Percentiles rank a stretch among this genome's conserved stretches.
Evolutionary conservation across 2,888 invertebrate species (phyloP).

Genomic region (Eristalis pertinax): DNA sequence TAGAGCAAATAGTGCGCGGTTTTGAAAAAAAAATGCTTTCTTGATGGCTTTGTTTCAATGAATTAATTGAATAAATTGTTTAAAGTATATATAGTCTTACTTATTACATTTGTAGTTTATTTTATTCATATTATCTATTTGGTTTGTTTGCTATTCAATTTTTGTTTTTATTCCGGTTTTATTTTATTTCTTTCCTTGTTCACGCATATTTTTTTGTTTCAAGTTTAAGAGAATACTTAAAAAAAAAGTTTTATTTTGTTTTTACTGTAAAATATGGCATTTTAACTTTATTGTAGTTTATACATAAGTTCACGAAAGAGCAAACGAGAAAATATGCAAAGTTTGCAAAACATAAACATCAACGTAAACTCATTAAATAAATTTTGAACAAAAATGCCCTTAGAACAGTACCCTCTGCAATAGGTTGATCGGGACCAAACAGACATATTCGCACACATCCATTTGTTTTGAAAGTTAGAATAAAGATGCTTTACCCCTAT

Average conservation of each 20-base stretch:
- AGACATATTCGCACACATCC: constrained; percentile 29
- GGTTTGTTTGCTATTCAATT: constrained; percentile 27
- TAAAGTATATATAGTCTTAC: constrained; percentile 36
- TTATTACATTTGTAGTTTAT: constrained; percentile 41
- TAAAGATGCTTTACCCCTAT: background rate
- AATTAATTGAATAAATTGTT: constrained; percentile 28
- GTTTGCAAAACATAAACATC: background rate
- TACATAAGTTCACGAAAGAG: constrained; percentile 4
- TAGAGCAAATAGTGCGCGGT: constrained; percentile 12
- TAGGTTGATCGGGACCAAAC: constrained; percentile 65
- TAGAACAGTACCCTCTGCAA: constrained; percentile 51
- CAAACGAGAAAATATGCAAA: background rate
- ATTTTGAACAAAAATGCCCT: constrained; percentile 20
- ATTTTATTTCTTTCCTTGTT: background rate
- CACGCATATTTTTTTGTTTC: constrained; percentile 31
- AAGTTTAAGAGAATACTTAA: constrained; percentile 30
- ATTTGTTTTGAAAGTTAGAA: background rate
- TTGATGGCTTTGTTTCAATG: constrained; percentile 21
- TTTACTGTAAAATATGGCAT: background rate
- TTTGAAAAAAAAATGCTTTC: constrained; percentile 5
- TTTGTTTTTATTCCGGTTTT: constrained; percentile 6
- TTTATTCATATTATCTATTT: constrained; percentile 27
- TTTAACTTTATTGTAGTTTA: constrained; percentile 5
- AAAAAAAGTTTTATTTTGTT: constrained; percentile 36
- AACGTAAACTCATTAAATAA: background rate